phyloP scores from a whole-genome alignment of 2,888 invertebrate species.

The Laspeyria flexula region DNA sequence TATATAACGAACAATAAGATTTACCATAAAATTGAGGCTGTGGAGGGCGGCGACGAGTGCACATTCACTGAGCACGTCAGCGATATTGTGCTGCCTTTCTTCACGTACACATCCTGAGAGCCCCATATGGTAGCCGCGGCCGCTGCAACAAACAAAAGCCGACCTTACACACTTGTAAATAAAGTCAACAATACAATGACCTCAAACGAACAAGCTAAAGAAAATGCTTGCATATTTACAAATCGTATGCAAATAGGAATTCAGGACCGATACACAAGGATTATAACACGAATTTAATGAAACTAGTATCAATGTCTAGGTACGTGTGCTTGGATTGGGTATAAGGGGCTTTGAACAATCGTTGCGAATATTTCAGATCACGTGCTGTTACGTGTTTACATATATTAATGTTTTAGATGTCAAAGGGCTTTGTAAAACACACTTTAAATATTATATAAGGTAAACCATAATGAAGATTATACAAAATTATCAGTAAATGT shows the following conservation, averaged over 20 bases:
- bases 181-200: constrained; percentile 17
- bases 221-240: constrained; percentile 46
- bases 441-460: not conserved
- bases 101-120: constrained; percentile 94
- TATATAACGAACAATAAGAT: constrained; percentile 53
- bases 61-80: constrained; percentile 95
- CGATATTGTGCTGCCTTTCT: constrained; percentile 96
- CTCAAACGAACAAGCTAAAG: constrained; percentile 11
- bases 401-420: too few relatives aligned
- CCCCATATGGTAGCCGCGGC: constrained; percentile 95
- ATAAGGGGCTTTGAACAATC: not conserved
- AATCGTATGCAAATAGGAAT: constrained; percentile 42
- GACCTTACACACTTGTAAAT: constrained; percentile 38
- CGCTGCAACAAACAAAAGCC: constrained; percentile 87
- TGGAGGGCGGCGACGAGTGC: constrained; percentile 91
- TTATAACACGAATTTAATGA: constrained; percentile 27
- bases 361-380: constrained; percentile 10
- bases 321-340: constrained; percentile 3
- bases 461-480: not conserved
- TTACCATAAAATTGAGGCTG: constrained; percentile 90
- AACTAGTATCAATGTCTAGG: constrained; percentile 25
- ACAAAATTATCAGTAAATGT: constrained; percentile 17
- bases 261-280: constrained; percentile 26
- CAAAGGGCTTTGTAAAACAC: not conserved
- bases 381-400: not conserved